Base-by-base conservation (phyloP, 2,888 invertebrate genomes). In the Agriopis leucophaearia region DNA sequence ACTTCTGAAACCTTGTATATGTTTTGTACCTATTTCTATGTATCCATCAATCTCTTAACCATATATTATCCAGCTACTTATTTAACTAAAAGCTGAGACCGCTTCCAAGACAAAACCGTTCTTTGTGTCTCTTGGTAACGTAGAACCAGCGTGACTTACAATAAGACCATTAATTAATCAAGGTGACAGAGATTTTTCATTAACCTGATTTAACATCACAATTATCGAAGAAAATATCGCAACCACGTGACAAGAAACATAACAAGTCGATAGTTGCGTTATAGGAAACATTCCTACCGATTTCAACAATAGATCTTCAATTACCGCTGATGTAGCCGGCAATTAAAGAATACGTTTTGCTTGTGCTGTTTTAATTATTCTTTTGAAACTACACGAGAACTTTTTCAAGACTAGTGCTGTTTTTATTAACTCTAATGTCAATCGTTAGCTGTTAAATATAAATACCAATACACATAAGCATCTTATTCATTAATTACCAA, bases 331-430 rank as follows among this genome's bases (percentile, higher is more conserved):
- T 75, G 64, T 60, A 63, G 55, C 48, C 48, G 47, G 69, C 67
- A 72, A 75, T 81, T 79, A 74, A 66, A 65, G 69, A 56, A 62
- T 68, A 66, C 73, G 73, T 78, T 77, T 18, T 73, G 66, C 66
- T 72, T 66, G 48, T 57, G 27, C 36, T 38, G 51, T 56, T 50
- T 67, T 64, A 64, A 62, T 58, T 62, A 66, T 60, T 66, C 64
- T 59, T 42, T 55, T 65, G 42, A 65, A 58, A 60, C 57, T 40
- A 36, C 45, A 62, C 57, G 50, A 42, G 36, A 38, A 38, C 9
- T 38, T 38, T 18, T 48, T 12, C 13, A n/a, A n/a, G 12, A n/a
- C 44, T 44, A 44, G 5, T 27, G 27, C 27, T 5, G 27, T 27
- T 27, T 27, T 27, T 27, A 5, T 27, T 27, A 5, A 2, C 5